Base-by-base conservation (phyloP, 2,113 vertebrate genomes). In the Melanocharis versteri region DNA sequence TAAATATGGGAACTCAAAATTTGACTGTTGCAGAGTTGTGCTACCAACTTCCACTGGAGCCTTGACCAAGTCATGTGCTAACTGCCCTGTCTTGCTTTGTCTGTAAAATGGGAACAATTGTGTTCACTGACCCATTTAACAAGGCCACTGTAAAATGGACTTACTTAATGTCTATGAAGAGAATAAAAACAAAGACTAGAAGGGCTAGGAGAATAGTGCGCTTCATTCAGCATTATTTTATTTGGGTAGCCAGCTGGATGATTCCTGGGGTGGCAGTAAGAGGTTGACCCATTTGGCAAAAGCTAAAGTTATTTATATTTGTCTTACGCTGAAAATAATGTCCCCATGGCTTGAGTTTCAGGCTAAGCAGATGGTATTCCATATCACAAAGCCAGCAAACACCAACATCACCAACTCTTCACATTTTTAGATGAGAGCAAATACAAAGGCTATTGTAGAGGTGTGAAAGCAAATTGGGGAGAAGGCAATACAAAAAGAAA, bases 271-370 rank as follows among this genome's bases (percentile, higher is more conserved):
- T 88, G 65, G 45, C 87, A 84, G 40, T 56, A 83, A 81, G 84
- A 87, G 47, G 31, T 51, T 95, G 94, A 89, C 77, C 90, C 56
- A 94, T 92, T 95, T 96, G 91, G 83, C 76, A 93, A 81, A 91
- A 94, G 81, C 21, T 70, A 44, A 80, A 62, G 37, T 82, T 71
- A 92, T 90, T 94, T 96, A 70, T 81, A 65, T 85, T 96, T 94
- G 82, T 81, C 57, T 90, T 80, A 57, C 77, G 56, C 54, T 58
- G 81, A 60, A 90, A 71, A 83, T 93, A 92, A 72, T 14, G 47
- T 77, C 48, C 44, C 44, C 8, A 5, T 75, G 65, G 56, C 53
- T 65, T 83, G 48, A 27, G 28, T 90, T 91, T 94, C 58, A 68
- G 48, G 33, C 60, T 89, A 82, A 73, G 62, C 45, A 84, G 60